Percentiles rank a stretch among this genome's conserved stretches.
phyloP scores from a whole-genome alignment of 2,888 invertebrate species.

The Drosophila flavopinicola region DNA sequence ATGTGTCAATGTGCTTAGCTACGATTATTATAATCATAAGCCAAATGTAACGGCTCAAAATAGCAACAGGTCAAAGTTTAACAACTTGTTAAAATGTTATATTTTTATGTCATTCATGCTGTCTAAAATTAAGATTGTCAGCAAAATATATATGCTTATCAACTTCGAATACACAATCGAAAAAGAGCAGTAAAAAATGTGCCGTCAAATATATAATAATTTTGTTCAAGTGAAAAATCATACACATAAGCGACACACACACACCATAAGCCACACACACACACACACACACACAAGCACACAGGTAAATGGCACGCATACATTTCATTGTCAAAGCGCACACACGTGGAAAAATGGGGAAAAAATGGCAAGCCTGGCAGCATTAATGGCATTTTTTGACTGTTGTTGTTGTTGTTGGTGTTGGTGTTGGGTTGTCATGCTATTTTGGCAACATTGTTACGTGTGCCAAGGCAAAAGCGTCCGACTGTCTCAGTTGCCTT shows the following conservation, averaged over 20 bases:
- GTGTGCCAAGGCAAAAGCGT: slow-evolving; percentile 54
- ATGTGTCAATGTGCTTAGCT: no score
- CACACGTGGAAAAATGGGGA: slow-evolving; percentile 71
- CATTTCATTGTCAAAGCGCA: slow-evolving; percentile 71
- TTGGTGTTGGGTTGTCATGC: slow-evolving; percentile 60
- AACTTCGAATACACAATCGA: slow-evolving; percentile 53
- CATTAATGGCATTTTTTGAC: slow-evolving; percentile 59
- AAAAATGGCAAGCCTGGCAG: slow-evolving; percentile 59
- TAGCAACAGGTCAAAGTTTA: background rate
- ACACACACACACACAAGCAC: slow-evolving; percentile 16
- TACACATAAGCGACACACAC: slow-evolving; percentile 63
- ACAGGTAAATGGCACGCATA: slow-evolving; percentile 43
- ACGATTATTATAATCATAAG: background rate
- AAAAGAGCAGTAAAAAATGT: slow-evolving; percentile 50
- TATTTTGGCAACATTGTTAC: slow-evolving; percentile 74
- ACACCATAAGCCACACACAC: slow-evolving; percentile 16
- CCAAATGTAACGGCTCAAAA: background rate
- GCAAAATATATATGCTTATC: slow-evolving; percentile 54
- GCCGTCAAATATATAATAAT: slow-evolving; percentile 68
- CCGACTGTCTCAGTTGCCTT: slow-evolving; percentile 48
- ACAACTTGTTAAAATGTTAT: background rate
- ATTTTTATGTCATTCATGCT: slow-evolving; percentile 2
- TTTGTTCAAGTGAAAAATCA: slow-evolving; percentile 76
- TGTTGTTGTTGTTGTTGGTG: slow-evolving; percentile 27
- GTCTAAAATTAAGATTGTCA: slow-evolving; percentile 15